Conservation (phyloP, 64 coral and sea anemone genomes). For the Astreopora myriophthalma region DNA sequence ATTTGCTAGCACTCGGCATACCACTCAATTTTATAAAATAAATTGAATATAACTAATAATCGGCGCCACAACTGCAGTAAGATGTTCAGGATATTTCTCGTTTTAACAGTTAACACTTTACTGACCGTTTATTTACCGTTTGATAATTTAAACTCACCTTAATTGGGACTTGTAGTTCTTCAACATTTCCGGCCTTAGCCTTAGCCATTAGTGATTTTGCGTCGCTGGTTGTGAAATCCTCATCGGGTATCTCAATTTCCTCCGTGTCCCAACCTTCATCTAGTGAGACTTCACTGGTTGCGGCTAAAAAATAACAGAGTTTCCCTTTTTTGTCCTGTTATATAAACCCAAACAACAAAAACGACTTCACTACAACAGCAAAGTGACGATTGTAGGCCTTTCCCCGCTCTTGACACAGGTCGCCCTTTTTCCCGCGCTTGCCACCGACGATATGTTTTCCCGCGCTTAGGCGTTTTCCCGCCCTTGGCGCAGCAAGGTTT, state of each 20-base stretch:
- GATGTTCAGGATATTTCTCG: too few species aligned
- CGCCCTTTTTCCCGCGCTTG: neutral
- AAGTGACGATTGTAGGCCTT: neutral
- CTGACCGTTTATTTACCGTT: too few species aligned
- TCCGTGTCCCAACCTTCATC: slow-evolving; percentile 63
- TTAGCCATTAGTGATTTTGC: slow-evolving; percentile 49
- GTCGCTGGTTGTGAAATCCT: neutral
- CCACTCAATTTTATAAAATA: too few species aligned
- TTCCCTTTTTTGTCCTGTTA: neutral
- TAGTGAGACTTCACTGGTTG: neutral
- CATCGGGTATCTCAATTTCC: slow-evolving; percentile 37
- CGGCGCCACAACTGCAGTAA: too few species aligned
- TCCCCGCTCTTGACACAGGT: too few species aligned
- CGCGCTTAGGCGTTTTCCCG: neutral
- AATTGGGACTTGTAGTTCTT: slow-evolving; percentile 21
- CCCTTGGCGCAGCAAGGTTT: too few species aligned
- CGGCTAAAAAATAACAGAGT: neutral
- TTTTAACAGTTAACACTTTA: too few species aligned
- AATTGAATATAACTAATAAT: too few species aligned
- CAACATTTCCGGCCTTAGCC: slow-evolving; percentile 68
- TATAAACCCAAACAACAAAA: neutral
- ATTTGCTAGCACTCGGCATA: too few species aligned
- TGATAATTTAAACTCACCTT: too few species aligned
- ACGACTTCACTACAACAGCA: neutral
- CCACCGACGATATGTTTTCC: neutral